phyloP scores from a whole-genome alignment of 2,797 vertebrate genomes.

The Cossypha caffra region DNA sequence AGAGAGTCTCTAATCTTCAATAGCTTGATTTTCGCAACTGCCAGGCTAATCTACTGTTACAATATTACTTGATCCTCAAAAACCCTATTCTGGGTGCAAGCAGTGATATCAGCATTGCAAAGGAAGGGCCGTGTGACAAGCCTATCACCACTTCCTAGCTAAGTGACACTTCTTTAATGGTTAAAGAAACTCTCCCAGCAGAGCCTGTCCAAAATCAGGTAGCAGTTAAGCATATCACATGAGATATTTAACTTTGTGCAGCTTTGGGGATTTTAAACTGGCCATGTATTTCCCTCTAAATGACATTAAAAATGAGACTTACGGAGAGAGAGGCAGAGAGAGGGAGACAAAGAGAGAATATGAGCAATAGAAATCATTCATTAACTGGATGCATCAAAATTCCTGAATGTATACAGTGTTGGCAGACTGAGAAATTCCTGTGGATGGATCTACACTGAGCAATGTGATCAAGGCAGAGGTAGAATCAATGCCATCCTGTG shows the following conservation, averaged over 20 bases:
- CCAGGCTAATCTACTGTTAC: neutral
- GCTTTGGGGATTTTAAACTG: neutral
- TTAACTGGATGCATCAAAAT: neutral
- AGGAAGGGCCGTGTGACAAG: neutral
- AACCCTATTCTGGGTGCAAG: neutral
- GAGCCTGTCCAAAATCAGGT: neutral
- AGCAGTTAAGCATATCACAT: neutral
- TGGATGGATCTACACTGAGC: neutral
- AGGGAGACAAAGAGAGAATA: neutral
- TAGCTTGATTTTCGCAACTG: neutral
- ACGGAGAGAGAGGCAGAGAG: fast-evolving
- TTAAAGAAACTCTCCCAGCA: neutral
- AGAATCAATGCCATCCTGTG: neutral
- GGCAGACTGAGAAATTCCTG: neutral
- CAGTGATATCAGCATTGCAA: neutral
- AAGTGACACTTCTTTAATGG: neutral
- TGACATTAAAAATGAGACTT: neutral
- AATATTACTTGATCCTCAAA: neutral
- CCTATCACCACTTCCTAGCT: neutral
- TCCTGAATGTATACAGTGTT: neutral
- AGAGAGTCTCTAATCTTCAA: neutral
- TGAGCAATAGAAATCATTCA: neutral
- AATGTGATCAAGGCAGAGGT: neutral
- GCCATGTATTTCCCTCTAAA: neutral
- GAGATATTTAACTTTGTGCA: neutral